A percentile compares a stretch with the other conserved stretches of the same genome.
phyloP scores from a whole-genome alignment of 2,888 invertebrate genomes.

The Hirtodrosophila cameraria region DNA sequence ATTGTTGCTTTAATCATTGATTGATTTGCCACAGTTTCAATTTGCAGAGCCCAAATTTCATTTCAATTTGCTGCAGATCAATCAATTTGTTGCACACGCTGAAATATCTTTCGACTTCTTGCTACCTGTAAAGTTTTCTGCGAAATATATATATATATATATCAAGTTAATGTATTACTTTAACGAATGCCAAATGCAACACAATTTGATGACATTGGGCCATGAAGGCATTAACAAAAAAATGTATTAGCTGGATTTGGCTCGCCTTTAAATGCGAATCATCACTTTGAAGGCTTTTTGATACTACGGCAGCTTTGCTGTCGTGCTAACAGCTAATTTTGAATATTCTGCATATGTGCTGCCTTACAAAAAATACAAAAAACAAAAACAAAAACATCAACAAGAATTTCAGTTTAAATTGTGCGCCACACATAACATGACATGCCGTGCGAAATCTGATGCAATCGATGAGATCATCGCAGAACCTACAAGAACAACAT shows the following conservation, averaged over 20 bases:
- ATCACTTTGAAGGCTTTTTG: constrained; percentile 18
- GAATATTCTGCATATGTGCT: constrained; percentile 70
- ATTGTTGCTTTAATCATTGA: constrained; percentile 49
- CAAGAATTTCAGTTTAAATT: constrained; percentile 66
- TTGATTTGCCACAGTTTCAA: constrained; percentile 64
- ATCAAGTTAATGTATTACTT: background rate
- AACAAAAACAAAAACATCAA: constrained; percentile 35
- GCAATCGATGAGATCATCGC: constrained; percentile 81
- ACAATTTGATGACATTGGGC: constrained; percentile 62
- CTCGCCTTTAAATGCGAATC: constrained; percentile 52
- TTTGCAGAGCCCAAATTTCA: constrained; percentile 22
- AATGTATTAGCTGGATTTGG: constrained; percentile 26
- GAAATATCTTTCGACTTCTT: background rate
- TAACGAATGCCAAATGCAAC: constrained; percentile 42
- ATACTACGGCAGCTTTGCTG: constrained; percentile 18
- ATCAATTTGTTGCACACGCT: constrained; percentile 65
- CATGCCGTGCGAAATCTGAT: constrained; percentile 78
- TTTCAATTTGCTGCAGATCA: constrained; percentile 55
- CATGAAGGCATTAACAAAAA: constrained; percentile 36
- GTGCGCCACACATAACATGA: constrained; percentile 73
- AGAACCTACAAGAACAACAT: constrained; percentile 47
- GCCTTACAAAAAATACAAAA: constrained; percentile 16
- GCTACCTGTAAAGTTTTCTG: constrained; percentile 22
- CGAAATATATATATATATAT: background rate
- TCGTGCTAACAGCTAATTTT: constrained; percentile 73